Percentiles rank a stretch among this genome's conserved stretches.
These are phyloP conservation scores for Agrochola circellaris DNA, from an alignment of 2,888 invertebrate genomes.

Conservation along the genomic window DNA sequence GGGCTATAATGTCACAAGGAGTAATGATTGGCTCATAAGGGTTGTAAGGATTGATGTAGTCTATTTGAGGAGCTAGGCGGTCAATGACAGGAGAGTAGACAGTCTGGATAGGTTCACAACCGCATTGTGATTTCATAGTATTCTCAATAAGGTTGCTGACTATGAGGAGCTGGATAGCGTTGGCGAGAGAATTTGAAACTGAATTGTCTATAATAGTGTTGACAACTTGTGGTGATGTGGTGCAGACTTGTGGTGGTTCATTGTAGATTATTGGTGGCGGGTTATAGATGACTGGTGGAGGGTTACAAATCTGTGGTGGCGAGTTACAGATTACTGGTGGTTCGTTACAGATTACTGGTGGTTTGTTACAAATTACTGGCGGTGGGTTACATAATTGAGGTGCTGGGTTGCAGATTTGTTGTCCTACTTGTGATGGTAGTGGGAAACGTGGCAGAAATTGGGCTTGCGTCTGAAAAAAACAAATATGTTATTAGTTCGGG, in stretches of 20 bases:
- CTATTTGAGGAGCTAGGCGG: slow-evolving; percentile 38
- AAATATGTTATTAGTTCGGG: neutral
- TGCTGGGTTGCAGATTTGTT: slow-evolving; percentile 35
- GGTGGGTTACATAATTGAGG: slow-evolving; percentile 31
- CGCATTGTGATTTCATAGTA: slow-evolving; percentile 46
- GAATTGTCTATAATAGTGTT: slow-evolving; percentile 80
- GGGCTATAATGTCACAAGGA: slow-evolving; percentile 43
- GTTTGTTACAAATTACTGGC: slow-evolving; percentile 18
- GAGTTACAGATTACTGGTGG: slow-evolving; percentile 20
- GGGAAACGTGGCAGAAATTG: slow-evolving; percentile 48
- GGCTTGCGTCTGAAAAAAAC: slow-evolving; percentile 60
- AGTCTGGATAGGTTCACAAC: slow-evolving; percentile 20
- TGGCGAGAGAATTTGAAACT: slow-evolving; percentile 79
- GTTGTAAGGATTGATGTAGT: slow-evolving; percentile 24
- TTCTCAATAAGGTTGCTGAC: slow-evolving; percentile 79
- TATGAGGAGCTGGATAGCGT: slow-evolving; percentile 80
- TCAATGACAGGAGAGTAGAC: slow-evolving; percentile 50
- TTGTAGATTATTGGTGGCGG: slow-evolving; percentile 41
- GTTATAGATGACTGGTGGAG: neutral
- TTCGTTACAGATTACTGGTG: slow-evolving; percentile 19
- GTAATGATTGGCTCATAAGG: slow-evolving; percentile 31
- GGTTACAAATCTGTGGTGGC: slow-evolving; percentile 32
- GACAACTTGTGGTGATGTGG: slow-evolving; percentile 55
- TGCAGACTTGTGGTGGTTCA: slow-evolving; percentile 49
- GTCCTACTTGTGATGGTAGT: slow-evolving; percentile 28